Evolutionary conservation across 1,140 invertebrate species (phyloP).

Genomic region (Cotesia vestalis): DNA sequence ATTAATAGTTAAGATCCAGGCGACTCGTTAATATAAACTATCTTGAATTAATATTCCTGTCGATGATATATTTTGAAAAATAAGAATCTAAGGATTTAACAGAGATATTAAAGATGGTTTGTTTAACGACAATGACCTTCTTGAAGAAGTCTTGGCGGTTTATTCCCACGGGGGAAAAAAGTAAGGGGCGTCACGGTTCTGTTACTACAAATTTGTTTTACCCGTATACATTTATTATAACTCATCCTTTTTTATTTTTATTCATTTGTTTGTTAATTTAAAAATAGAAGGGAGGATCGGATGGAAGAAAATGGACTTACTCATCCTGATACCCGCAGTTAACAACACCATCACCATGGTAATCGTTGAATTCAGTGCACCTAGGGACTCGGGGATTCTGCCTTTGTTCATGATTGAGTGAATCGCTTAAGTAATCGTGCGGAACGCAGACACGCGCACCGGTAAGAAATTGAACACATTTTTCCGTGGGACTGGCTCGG

Average conservation of each 20-base stretch:
- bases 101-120: constrained; percentile 4
- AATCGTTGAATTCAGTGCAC: constrained; percentile 44
- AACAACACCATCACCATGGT: constrained; percentile 49
- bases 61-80: constrained; percentile 6
- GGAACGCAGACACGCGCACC: constrained; percentile 45
- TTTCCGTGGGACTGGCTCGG: constrained; percentile 61
- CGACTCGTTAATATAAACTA: constrained; percentile 31
- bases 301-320: constrained; percentile 40
- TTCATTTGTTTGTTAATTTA: neutral
- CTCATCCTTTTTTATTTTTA: neutral
- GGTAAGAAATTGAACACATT: constrained; percentile 61
- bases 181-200: constrained; percentile 36
- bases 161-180: constrained; percentile 34
- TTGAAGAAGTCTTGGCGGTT: neutral
- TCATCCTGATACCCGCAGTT: constrained; percentile 42
- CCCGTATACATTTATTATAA: constrained; percentile 1
- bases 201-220: constrained; percentile 33
- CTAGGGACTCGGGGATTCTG: constrained; percentile 38
- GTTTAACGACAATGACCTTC: constrained; percentile 13
- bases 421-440: constrained; percentile 37
- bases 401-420: constrained; percentile 31
- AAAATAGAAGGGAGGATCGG: neutral
- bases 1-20: neutral
- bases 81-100: neutral
- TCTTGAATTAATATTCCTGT: constrained; percentile 26